phyloP scores from a whole-genome alignment of 2,113 vertebrate genomes.

The Eptatretus burgeri region DNA sequence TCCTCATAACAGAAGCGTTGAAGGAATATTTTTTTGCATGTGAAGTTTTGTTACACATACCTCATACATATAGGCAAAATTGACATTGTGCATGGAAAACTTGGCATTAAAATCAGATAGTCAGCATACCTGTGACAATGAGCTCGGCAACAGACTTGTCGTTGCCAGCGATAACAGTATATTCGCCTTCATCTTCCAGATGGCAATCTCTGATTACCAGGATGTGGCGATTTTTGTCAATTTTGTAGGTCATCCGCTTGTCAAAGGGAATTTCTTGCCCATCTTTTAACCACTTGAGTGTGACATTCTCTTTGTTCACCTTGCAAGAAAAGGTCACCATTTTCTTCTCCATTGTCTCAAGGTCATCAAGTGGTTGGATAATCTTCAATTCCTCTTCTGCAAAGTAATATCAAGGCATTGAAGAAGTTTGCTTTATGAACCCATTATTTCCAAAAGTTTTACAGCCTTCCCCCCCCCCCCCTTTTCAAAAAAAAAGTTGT shows the following conservation, averaged over 20 bases:
- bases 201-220: slow-evolving; percentile 61
- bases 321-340: slow-evolving; percentile 62
- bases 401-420: neutral
- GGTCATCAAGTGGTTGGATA: slow-evolving; percentile 50
- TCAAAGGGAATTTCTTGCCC: slow-evolving; percentile 49
- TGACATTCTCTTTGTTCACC: slow-evolving; percentile 61
- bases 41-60: no score
- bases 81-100: no score
- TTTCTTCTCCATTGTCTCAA: slow-evolving; percentile 88
- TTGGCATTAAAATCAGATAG: no score
- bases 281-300: slow-evolving; percentile 58
- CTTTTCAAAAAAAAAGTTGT: no score
- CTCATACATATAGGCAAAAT: no score
- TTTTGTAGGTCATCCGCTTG: slow-evolving; percentile 46
- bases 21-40: no score
- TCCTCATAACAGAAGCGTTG: no score
- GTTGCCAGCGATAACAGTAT: slow-evolving; percentile 40
- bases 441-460: slow-evolving; percentile 8
- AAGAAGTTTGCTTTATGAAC: no score
- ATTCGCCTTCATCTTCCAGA: slow-evolving; percentile 78
- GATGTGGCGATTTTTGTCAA: slow-evolving; percentile 59
- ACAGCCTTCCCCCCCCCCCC: no score
- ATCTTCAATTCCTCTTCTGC: slow-evolving; percentile 69
- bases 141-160: slow-evolving; percentile 62
- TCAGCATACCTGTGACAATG: slow-evolving; percentile 24